Evolutionary conservation across 2,888 invertebrate genomes (phyloP).

Genomic region (Melipona bicolor): DNA sequence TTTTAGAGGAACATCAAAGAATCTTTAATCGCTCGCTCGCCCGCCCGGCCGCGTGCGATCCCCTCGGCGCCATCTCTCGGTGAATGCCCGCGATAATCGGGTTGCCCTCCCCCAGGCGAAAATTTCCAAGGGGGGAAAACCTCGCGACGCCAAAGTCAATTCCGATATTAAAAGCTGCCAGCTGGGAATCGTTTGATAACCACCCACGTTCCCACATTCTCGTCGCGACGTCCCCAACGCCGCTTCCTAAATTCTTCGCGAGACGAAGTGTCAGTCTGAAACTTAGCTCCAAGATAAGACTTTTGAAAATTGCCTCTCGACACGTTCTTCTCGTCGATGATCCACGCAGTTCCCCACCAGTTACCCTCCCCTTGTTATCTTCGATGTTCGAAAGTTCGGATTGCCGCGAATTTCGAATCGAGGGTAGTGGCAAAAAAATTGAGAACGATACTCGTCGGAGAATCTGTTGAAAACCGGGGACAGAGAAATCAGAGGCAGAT

Average conservation of each 20-base stretch:
- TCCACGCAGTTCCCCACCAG: too few species aligned
- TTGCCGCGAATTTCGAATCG: too few species aligned
- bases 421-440: neutral
- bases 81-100: constrained; percentile 67
- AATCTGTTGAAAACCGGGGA: constrained; percentile 41
- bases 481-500: neutral
- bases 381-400: too few species aligned
- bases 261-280: too few species aligned
- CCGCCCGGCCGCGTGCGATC: constrained; percentile 69
- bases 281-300: too few species aligned
- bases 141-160: constrained; percentile 52
- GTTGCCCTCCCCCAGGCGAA: constrained; percentile 57
- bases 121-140: constrained; percentile 48
- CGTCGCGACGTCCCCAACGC: neutral
- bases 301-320: too few species aligned
- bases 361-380: too few species aligned
- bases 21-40: constrained; percentile 76
- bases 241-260: neutral
- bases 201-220: neutral
- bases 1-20: constrained; percentile 82
- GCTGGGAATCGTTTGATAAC: constrained; percentile 40
- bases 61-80: constrained; percentile 74
- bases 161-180: constrained; percentile 45
- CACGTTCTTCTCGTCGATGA: too few species aligned
- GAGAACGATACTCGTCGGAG: neutral